These are phyloP conservation scores for Sturnira hondurensis DNA, from an alignment of 2,113 vertebrate genomes.

Conservation along the genomic window DNA sequence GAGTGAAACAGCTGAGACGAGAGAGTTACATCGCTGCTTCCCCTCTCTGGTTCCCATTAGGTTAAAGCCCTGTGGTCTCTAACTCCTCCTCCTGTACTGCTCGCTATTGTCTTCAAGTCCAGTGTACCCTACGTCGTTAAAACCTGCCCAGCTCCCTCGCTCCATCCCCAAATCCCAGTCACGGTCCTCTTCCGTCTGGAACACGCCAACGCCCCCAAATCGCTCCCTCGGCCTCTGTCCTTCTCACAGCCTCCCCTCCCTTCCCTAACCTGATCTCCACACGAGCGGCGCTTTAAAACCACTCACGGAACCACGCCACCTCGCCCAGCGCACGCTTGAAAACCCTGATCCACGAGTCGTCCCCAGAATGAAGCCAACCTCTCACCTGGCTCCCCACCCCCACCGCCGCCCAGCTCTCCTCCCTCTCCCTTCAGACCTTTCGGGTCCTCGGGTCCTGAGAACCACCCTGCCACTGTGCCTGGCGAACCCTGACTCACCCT, in stretches of 20 bases:
- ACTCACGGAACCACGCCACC: accelerated
- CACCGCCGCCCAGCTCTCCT: background rate
- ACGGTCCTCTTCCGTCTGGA: background rate
- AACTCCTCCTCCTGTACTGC: background rate
- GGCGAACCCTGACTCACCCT: background rate
- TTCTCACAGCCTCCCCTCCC: background rate
- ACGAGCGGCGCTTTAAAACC: background rate
- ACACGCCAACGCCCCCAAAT: background rate
- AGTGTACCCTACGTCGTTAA: no score
- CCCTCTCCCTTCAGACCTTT: no score
- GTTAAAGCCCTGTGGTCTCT: background rate
- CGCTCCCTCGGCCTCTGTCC: background rate
- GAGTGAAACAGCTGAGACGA: background rate
- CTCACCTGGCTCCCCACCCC: no score
- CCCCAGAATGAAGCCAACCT: background rate
- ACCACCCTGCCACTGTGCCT: background rate
- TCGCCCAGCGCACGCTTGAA: background rate
- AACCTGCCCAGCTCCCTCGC: background rate
- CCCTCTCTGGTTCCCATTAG: background rate
- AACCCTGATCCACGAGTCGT: background rate
- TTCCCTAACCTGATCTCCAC: background rate
- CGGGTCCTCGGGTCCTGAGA: background rate
- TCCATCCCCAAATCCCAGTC: background rate
- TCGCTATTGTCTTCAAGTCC: background rate
- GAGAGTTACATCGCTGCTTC: background rate